Evolutionary conservation across 1,140 invertebrate species (phyloP), one percentile per base, ranked within the genome.

Genomic region (Panagrolaimus sp.): DNA sequence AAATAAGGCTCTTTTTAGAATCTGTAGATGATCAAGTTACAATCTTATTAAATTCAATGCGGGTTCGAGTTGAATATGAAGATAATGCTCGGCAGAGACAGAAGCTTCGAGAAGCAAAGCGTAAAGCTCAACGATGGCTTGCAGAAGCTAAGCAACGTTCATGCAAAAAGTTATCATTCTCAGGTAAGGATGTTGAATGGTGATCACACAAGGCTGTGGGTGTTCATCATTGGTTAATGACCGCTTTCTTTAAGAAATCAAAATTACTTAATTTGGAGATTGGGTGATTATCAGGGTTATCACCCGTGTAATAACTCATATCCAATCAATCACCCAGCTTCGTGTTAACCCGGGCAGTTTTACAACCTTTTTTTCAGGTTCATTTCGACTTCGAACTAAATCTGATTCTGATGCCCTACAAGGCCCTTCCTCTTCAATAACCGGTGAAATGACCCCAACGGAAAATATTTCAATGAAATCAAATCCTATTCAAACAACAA

Each of bases 11-110:
- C n/a, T n/a, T n/a, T n/a, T n/a, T n/a, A n/a, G 66, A 67, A 25
- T 57, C 66, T 63, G 38, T 67, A 16, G 66, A 67, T 57, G 66
- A 67, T 38, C 66, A 67, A 16, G 66, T 67, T 11, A 66, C 66
- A 5, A 27, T 67, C 31, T 23, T 67, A 47, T 46, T 67, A 8
- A 67, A 57, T 51, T 67, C 66, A 31, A 67, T 67, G 66, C 9
- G 66, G 53, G 66, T 67, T 14, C 46, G 66, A 2, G 66, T 67
- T 38, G 66, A 67, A 67, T 51, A 65, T n/a, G 66, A 67, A 44
- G 66, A 67, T 25, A 48, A 67, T 20, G 53, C 66, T 16, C 66
- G 66, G n/a, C 66, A 67, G 38, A 51, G 57, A 23, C 66, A 46
- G 0, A 67, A 67, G 9, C 66, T 67, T n/a, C 25, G 53, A 57